Evolutionary conservation across 2,797 vertebrate genomes (phyloP), one percentile per base, ranked within the genome.

Genomic region (Chiloscyllium punctatum): DNA sequence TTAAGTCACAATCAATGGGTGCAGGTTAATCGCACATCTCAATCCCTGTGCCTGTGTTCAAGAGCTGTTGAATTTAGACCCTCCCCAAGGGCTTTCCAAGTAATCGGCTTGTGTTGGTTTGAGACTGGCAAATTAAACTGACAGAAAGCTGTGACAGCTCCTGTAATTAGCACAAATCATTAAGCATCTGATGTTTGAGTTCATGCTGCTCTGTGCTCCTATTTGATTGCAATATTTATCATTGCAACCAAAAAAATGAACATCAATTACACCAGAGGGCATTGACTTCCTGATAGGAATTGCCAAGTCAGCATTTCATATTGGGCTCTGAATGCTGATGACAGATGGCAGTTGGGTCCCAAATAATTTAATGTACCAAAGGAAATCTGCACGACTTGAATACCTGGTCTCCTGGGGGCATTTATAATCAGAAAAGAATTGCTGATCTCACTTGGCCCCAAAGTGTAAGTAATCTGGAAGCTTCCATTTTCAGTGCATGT

Each of bases 211-310:
- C 66, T 25, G 8, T 42, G 8, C 23, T 69, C 21, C 42, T 25
- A 92, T 23, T 92, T 92, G n/a, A 69, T 92, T 92, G 23, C 62
- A 92, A 92, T 92, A 92, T 92, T 92, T 92, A 27, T 68, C 66
- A 69, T 92, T 92, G 42, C 7, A 92, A 91, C 13, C 15, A 33
- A 91, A 90, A 57, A 30, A 16, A n/a, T 33, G 33, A 92, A 92
- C 18, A 23, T 37, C n/a, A 69, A 92, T 9, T 68, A 16, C 66
- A 37, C 90, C 90, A 68, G n/a, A 37, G 90, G 90, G 66, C 90
- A n/a, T 92, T 92, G 9, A n/a, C 62, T 92, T 69, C n/a, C 90
- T 92, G 90, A 92, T 42, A 68, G 42, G 66, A 69, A 68, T 92
- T 92, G 90, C 90, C 21, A 92, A 92, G 90, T 92, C 21, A 69